Evolutionary conservation across 2,113 vertebrate genomes (phyloP), one percentile per base, ranked within the genome.

Genomic region (Mixornis gularis): DNA sequence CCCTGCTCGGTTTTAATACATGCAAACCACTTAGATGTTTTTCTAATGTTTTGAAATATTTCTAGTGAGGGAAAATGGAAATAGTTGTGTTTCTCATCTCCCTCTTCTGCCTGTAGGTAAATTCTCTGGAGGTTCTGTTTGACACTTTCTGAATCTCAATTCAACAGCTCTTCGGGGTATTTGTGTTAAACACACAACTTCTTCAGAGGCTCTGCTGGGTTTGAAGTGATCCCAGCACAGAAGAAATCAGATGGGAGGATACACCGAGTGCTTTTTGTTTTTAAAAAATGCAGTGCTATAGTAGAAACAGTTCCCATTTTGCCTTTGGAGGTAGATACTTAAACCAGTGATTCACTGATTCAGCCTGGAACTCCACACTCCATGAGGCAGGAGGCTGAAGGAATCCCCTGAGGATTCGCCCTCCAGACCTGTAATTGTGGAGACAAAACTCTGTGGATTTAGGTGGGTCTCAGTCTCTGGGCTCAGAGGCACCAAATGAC

Each of bases 31-130:
- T 78, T 26, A 5, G 41, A 34, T 46, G 27, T n/a, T 86, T 78
- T 87, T 55, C 60, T 41, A 68, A 19, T 69, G 34, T 41, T 92
- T 62, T 77, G 51, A 66, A 85, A 63, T 53, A 36, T 43, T 84
- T 89, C 46, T 48, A 78, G 76, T 20, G 41, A 69, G 46, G 65
- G 48, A 64, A 53, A 56, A 49, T 46, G 41, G 58, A 70, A 89
- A 59, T 48, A 40, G 46, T n/a, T 89, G 63, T 44, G 55, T 87
- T 94, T 89, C 58, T 85, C 38, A 32, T 91, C 43, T 87, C 51
- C 59, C 36, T 79, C 29, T 91, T 64, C 66, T 89, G 68, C 74
- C 81, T 87, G n/a, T 41, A 82, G 85, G 79, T 85, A 85, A 73
- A 82, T 79, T 70, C 84, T 85, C 72, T 22, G 15, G 55, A 65